Evolutionary conservation across 2,113 vertebrate genomes (phyloP).

Genomic region (Psophia crepitans): DNA sequence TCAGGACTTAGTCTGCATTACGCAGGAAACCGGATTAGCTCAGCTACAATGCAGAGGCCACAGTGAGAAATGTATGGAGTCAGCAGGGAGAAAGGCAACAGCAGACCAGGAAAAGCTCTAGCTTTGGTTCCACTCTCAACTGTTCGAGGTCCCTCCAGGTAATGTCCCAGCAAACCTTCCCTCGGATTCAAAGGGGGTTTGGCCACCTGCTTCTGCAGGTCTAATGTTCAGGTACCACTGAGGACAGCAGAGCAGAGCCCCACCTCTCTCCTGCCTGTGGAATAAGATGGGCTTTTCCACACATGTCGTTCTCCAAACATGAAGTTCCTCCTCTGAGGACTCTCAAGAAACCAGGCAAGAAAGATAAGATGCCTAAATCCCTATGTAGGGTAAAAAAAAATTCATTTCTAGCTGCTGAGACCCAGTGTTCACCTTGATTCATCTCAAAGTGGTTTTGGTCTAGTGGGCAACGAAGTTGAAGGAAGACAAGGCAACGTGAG

Average conservation of each 20-base stretch:
- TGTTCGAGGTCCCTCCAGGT: neutral
- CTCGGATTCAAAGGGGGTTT: neutral
- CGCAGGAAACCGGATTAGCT: neutral
- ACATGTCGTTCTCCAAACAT: neutral
- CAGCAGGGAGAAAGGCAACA: neutral
- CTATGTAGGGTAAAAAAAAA: neutral
- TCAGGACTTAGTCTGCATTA: neutral
- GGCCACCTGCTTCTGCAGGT: neutral
- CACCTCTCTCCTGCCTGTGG: neutral
- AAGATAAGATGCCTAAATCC: neutral
- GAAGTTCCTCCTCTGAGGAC: neutral
- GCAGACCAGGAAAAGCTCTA: neutral
- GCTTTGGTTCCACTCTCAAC: neutral
- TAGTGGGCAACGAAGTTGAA: neutral
- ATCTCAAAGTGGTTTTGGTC: neutral
- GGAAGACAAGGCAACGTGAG: neutral
- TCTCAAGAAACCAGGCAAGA: neutral
- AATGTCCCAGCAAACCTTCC: neutral
- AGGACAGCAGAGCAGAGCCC: neutral
- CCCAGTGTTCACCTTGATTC: neutral
- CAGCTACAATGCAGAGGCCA: neutral
- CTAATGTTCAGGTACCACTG: neutral
- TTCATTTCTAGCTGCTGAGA: neutral
- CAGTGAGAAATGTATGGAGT: neutral
- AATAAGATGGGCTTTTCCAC: neutral